Percentiles rank a stretch among this genome's conserved stretches.
These are phyloP conservation scores for Heliconius nattereri DNA, from an alignment of 1,140 invertebrate genomes.

Conservation along the genomic window DNA sequence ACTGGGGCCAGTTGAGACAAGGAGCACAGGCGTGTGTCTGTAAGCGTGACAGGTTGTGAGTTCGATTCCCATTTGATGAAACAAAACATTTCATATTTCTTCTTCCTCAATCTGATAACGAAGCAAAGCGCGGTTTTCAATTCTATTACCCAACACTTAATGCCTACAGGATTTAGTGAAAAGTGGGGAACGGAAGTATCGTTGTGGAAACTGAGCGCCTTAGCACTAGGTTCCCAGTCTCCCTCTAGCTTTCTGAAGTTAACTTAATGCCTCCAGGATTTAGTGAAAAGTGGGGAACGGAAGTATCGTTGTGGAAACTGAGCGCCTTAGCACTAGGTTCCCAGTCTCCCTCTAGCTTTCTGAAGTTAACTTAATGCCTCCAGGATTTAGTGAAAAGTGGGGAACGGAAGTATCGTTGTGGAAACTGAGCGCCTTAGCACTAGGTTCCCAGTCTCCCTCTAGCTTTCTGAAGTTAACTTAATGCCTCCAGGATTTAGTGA, in stretches of 20 bases:
- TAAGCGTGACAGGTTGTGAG: neutral
- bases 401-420: neutral
- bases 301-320: too few relatives aligned
- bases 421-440: too few relatives aligned
- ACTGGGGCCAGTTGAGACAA: neutral
- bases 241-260: too few relatives aligned
- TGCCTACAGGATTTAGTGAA: neutral
- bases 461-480: too few relatives aligned
- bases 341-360: too few relatives aligned
- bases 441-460: too few relatives aligned
- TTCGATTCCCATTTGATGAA: neutral
- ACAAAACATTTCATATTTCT: neutral
- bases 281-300: neutral
- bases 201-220: too few relatives aligned
- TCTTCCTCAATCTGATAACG: neutral
- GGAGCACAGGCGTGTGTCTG: neutral
- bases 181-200: neutral
- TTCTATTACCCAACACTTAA: neutral
- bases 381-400: neutral
- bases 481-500: neutral
- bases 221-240: too few relatives aligned
- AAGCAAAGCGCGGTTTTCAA: too few relatives aligned
- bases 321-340: too few relatives aligned
- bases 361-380: too few relatives aligned
- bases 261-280: neutral